phyloP scores from a whole-genome alignment of 1,140 invertebrate species.

The Sarcophaga bullata region DNA sequence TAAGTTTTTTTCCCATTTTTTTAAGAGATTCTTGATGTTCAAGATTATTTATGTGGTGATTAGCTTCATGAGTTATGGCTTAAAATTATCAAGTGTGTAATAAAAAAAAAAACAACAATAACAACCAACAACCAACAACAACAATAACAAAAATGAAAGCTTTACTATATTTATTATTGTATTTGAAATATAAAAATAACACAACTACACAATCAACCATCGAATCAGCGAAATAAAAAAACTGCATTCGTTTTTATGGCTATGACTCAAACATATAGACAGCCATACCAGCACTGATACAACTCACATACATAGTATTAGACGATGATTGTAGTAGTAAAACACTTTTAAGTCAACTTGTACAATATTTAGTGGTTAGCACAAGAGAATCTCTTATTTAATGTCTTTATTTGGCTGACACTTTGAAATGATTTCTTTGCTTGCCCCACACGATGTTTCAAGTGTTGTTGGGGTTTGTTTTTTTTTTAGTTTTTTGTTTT shows the following conservation, averaged over 20 bases:
- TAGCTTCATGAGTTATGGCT: conserved; percentile 38
- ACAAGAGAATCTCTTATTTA: neutral
- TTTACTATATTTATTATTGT: neutral
- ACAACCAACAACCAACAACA: neutral
- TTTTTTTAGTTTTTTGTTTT: too few relatives aligned
- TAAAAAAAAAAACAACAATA: conserved; percentile 13
- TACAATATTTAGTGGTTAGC: neutral
- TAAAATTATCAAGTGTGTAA: conserved; percentile 38
- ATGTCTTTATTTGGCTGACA: conserved; percentile 18
- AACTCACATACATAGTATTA: too few relatives aligned
- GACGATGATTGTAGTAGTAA: too few relatives aligned
- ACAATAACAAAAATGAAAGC: conserved; percentile 14
- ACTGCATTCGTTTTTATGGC: neutral
- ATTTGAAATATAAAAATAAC: too few relatives aligned
- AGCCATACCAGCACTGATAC: neutral
- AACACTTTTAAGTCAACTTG: neutral
- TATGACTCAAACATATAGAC: neutral
- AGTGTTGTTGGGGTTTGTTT: neutral
- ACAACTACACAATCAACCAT: too few relatives aligned
- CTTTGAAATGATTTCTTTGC: conserved; percentile 1
- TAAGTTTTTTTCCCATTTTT: too few relatives aligned
- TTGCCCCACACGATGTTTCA: neutral
- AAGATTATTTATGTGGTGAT: conserved; percentile 38
- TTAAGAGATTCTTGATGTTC: neutral
- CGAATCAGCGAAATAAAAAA: neutral